Base-by-base conservation (phyloP, 1,140 invertebrate genomes). In the Papilio aristodemus region DNA sequence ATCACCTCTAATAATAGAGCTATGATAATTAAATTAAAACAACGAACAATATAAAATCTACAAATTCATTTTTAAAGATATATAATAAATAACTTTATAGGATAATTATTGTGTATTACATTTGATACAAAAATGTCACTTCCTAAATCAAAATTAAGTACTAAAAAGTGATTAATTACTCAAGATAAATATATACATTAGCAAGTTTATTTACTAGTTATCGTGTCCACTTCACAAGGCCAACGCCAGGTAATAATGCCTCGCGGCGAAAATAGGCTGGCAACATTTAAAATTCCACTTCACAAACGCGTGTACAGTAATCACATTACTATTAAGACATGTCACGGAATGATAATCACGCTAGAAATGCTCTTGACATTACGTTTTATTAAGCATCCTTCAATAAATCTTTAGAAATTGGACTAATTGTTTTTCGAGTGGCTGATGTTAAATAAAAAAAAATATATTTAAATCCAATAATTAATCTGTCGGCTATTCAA, bases 121-220 rank as follows among this genome's bases (percentile, higher is more conserved):
- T 54, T 11, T 11, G 9, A 54, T 54, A 11, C 14, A 22, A 54
- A 50, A 22, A 54, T 54, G 46, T 54, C 46, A 54, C 46, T 54
- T 54, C 46, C 46, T 54, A 54, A 54, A 54, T 54, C 46, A 22
- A 22, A 54, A 54, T 22, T 54, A 54, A 1, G 17, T 10, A 3
- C 22, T 46, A 10, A 19, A 54, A 11, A 9, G 19, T 22, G 46
- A 54, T 54, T 54, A 54, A 54, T 54, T 54, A 54, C 46, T 22
- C 46, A 54, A 54, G 46, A 54, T 54, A 54, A 54, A 54, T 19
- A 50, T 10, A 19, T 46, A 46, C 43, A 54, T 54, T 54, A 54
- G 22, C 19, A 11, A 54, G 19, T 22, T 10, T 19, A 22, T 54
- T 54, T 54, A 54, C 46, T 8, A 22, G 46, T 54, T 19, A 46